Evolutionary conservation across 2,888 invertebrate species (phyloP).

Genomic region (Cheilosia vernalis): DNA sequence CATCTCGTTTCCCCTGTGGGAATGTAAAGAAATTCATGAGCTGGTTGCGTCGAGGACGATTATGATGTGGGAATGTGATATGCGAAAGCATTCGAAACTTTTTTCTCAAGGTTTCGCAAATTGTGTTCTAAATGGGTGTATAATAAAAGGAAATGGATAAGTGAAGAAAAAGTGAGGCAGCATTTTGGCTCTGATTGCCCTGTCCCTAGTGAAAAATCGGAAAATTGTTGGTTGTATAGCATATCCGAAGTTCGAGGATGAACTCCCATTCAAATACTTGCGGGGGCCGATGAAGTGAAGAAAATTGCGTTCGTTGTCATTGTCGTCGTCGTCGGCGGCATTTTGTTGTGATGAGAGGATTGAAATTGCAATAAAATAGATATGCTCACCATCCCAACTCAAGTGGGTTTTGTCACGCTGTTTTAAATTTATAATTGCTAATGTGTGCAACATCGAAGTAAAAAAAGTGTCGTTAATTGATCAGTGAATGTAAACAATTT

Average conservation of each 20-base stretch:
- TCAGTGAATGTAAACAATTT: slow-evolving; percentile 48
- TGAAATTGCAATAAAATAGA: slow-evolving; percentile 57
- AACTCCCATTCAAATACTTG: slow-evolving; percentile 10
- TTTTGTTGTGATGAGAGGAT: slow-evolving; percentile 31
- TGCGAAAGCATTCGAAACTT: slow-evolving; percentile 49
- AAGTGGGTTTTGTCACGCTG: slow-evolving; percentile 31
- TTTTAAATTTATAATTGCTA: slow-evolving; percentile 37
- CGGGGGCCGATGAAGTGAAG: not conserved
- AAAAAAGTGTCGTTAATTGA: slow-evolving; percentile 26
- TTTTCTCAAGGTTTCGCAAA: slow-evolving; percentile 34
- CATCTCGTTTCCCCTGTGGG: slow-evolving; percentile 34
- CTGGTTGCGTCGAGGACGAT: slow-evolving; percentile 30
- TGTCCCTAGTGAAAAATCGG: slow-evolving; percentile 55
- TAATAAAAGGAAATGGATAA: slow-evolving; percentile 56
- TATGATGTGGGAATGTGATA: slow-evolving; percentile 63
- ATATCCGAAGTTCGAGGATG: slow-evolving; percentile 18
- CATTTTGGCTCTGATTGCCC: slow-evolving; percentile 46
- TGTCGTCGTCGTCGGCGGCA: slow-evolving; percentile 7
- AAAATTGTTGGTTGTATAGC: slow-evolving; percentile 5
- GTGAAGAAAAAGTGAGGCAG: slow-evolving; percentile 33
- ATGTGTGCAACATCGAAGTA: slow-evolving; percentile 5
- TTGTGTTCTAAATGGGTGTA: slow-evolving; percentile 47
- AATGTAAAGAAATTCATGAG: slow-evolving; percentile 41
- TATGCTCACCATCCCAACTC: slow-evolving; percentile 41
- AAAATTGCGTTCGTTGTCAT: slow-evolving; percentile 16